These are phyloP conservation scores for Drosophila micromelanica DNA, from an alignment of 1,140 invertebrate genomes.

Conservation along the genomic window DNA sequence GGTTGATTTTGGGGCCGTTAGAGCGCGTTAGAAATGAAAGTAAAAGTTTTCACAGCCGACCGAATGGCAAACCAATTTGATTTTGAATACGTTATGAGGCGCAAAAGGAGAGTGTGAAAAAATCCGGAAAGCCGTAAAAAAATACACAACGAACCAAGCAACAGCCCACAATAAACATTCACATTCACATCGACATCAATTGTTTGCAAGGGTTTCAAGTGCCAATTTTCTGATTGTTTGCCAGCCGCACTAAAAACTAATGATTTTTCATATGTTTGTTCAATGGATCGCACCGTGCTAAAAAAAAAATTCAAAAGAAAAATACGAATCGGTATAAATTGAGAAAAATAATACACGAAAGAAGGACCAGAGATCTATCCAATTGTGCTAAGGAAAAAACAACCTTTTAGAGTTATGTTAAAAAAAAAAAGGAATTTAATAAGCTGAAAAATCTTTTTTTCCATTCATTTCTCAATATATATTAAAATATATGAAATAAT, in stretches of 20 bases:
- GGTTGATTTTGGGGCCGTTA: slow-evolving; percentile 39
- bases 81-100: slow-evolving; percentile 82
- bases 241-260: slow-evolving; percentile 79
- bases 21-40: slow-evolving; percentile 60
- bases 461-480: too few species aligned
- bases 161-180: slow-evolving; percentile 50
- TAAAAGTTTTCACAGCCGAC: slow-evolving; percentile 64
- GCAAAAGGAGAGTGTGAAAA: slow-evolving; percentile 79
- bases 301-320: slow-evolving; percentile 5
- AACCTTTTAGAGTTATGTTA: not conserved
- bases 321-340: slow-evolving; percentile 58
- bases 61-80: slow-evolving; percentile 76
- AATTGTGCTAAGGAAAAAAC: not conserved
- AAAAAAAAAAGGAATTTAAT: too few species aligned
- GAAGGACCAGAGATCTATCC: not conserved
- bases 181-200: slow-evolving; percentile 35
- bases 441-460: too few species aligned
- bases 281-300: slow-evolving; percentile 64
- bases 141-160: slow-evolving; percentile 12
- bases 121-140: slow-evolving; percentile 72
- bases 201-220: slow-evolving; percentile 64
- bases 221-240: slow-evolving; percentile 82
- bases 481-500: too few species aligned
- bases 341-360: slow-evolving; percentile 19
- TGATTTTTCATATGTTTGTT: slow-evolving; percentile 82